A percentile compares a stretch with the other conserved stretches of the same genome.
Conservation (phyloP, 2,113 vertebrate species). For the Cyphomyrus plagiostoma region DNA sequence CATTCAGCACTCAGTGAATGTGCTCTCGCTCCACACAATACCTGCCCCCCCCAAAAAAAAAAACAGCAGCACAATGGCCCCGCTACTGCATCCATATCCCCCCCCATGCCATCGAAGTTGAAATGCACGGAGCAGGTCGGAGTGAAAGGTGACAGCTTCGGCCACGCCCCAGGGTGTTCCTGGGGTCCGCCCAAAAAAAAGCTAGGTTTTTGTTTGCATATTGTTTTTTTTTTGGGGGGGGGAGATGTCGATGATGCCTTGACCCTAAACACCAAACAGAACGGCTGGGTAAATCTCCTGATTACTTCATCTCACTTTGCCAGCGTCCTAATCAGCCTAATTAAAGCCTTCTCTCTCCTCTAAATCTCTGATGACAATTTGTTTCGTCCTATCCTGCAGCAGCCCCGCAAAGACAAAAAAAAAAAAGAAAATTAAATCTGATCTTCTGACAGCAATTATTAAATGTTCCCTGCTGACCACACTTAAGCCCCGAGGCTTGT, state of each 20-base stretch:
- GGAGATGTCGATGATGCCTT: constrained; percentile 30
- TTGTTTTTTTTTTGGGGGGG: constrained; percentile 31
- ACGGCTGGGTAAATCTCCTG: constrained; percentile 66
- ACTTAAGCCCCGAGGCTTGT: constrained; percentile 87
- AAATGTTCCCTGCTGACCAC: constrained; percentile 97
- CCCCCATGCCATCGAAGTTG: neutral
- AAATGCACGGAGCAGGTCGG: neutral
- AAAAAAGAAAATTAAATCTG: constrained; percentile 91
- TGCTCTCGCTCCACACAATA: neutral
- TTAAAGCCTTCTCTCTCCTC: constrained; percentile 96
- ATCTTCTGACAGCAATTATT: constrained; percentile 99
- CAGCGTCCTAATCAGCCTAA: constrained; percentile 95
- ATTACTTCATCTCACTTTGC: constrained; percentile 70
- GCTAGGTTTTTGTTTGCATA: neutral
- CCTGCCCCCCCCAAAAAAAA: neutral
- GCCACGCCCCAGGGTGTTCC: neutral
- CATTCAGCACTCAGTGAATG: neutral
- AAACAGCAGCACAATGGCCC: neutral
- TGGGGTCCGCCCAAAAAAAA: neutral
- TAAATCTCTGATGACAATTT: constrained; percentile 97
- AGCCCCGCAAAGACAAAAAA: constrained; percentile 73
- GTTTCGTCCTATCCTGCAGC: constrained; percentile 94
- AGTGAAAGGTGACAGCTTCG: neutral
- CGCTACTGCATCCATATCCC: neutral
- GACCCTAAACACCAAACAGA: constrained; percentile 51